Conservation (phyloP, 2,113 vertebrate genomes). For the Delphinus delphis region DNA sequence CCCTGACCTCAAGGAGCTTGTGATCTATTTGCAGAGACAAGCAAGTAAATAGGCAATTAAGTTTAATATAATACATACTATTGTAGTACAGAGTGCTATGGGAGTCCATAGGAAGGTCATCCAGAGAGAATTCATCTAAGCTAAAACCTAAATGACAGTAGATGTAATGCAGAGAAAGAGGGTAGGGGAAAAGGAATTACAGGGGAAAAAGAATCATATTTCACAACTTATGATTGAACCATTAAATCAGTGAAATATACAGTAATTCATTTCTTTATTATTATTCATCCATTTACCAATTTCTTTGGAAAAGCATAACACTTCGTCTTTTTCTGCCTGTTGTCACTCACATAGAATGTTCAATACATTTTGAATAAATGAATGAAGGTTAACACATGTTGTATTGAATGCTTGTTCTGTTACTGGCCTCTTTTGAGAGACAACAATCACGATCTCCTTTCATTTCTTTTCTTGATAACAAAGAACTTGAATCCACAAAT, state of each 20-base stretch:
- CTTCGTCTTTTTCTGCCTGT: background rate
- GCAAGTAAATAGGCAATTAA: background rate
- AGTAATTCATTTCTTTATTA: background rate
- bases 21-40: background rate
- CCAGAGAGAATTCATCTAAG: background rate
- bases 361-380: background rate
- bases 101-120: background rate
- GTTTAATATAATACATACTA: background rate
- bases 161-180: background rate
- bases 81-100: background rate
- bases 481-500: background rate
- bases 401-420: background rate
- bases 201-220: background rate
- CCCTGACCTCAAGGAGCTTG: background rate
- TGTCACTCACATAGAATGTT: background rate
- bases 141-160: background rate
- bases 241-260: background rate
- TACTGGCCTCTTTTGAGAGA: background rate
- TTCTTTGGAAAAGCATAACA: background rate
- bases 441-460: background rate
- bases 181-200: background rate
- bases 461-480: background rate
- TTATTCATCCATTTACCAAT: background rate
- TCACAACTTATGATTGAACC: background rate
- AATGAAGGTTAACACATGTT: background rate